phyloP scores from a whole-genome alignment of 2,113 vertebrate genomes.

The Engystomops pustulosus region DNA sequence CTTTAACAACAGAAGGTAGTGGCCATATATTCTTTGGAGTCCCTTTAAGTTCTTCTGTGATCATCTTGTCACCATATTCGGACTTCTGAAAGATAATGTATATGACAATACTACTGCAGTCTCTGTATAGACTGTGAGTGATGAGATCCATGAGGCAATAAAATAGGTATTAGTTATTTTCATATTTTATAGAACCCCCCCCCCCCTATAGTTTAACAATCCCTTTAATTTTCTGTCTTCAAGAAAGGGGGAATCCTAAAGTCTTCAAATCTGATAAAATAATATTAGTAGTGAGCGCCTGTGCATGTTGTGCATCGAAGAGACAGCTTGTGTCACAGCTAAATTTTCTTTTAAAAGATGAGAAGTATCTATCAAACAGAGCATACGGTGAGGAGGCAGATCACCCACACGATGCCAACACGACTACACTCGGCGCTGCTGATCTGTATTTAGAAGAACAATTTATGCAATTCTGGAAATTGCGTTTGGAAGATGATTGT shows the following conservation, averaged over 20 bases:
- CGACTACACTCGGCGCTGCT: neutral
- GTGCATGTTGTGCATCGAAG: neutral
- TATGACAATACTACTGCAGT: too few species aligned
- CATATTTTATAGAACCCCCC: too few species aligned
- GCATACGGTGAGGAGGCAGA: slow-evolving; percentile 50
- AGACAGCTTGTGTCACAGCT: neutral
- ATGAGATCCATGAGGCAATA: too few species aligned
- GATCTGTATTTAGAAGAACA: slow-evolving; percentile 44
- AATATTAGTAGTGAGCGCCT: neutral
- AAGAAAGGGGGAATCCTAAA: neutral
- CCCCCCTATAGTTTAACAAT: too few species aligned
- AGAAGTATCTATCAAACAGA: slow-evolving; percentile 5
- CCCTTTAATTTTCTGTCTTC: too few species aligned
- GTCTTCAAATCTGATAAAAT: neutral
- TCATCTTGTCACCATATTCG: too few species aligned
- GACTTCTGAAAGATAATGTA: too few species aligned
- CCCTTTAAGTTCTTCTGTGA: too few species aligned
- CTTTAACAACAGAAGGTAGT: too few species aligned
- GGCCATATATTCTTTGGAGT: too few species aligned
- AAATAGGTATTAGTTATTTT: too few species aligned
- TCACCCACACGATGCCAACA: slow-evolving; percentile 44
- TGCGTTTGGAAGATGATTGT: neutral
- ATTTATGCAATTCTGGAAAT: slow-evolving; percentile 9
- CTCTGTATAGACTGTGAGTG: too few species aligned
- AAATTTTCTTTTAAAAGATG: neutral